These are phyloP conservation scores for Mizuhopecten yessoensis DNA, from an alignment of 1,140 invertebrate species.

Conservation along the genomic window DNA sequence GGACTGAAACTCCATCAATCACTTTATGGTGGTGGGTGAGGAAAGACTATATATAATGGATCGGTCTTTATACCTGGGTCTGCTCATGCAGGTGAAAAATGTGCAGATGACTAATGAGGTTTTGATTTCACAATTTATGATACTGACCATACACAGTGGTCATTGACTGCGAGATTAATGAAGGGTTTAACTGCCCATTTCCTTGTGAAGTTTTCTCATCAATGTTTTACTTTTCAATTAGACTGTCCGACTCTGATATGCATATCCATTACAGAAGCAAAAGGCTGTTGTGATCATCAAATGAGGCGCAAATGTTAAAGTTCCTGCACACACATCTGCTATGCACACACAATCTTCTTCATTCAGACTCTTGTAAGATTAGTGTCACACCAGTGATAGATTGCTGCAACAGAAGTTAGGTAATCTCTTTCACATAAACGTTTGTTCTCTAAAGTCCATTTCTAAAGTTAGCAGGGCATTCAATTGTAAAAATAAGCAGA, in stretches of 20 bases:
- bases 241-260: slow-evolving; percentile 23
- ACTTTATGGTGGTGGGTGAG: neutral
- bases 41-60: neutral
- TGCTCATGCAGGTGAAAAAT: slow-evolving; percentile 38
- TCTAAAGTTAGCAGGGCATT: neutral
- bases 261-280: slow-evolving; percentile 19
- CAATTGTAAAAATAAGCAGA: neutral
- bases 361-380: slow-evolving; percentile 33
- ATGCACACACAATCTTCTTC: neutral
- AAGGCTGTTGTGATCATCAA: neutral
- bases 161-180: neutral
- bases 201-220: slow-evolving; percentile 23
- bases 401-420: slow-evolving; percentile 37
- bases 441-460: slow-evolving; percentile 20
- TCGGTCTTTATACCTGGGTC: neutral
- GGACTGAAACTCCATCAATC: slow-evolving; percentile 12
- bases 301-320: slow-evolving; percentile 3
- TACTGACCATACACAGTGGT: slow-evolving; percentile 4
- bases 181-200: slow-evolving; percentile 32
- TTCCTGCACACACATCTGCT: neutral
- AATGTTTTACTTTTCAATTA: neutral
- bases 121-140: slow-evolving; percentile 10
- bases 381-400: slow-evolving; percentile 13
- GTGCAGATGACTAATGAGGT: neutral
- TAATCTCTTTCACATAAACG: slow-evolving; percentile 23